Conservation (phyloP, 2,797 vertebrate genomes). For the Mormyrops attenuatus region DNA sequence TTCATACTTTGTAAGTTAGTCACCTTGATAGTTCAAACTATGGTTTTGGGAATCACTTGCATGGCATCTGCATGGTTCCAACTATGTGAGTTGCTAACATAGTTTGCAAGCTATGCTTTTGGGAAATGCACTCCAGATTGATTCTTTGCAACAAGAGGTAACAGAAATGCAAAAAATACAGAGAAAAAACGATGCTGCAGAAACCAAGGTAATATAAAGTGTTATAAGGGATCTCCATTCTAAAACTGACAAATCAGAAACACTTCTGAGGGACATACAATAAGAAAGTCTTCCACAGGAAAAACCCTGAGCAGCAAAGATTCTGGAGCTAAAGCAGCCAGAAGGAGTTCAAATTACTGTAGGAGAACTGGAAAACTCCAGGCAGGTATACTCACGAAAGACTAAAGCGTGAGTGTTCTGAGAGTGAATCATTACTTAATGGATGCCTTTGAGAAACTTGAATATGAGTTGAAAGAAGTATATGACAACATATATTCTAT, state of each 20-base stretch:
- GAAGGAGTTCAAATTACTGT: background rate
- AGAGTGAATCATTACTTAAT: background rate
- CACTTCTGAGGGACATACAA: background rate
- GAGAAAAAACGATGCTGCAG: background rate
- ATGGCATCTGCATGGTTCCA: no score
- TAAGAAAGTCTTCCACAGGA: background rate
- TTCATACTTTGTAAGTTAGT: background rate
- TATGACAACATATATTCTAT: background rate
- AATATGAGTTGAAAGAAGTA: background rate
- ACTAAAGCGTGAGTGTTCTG: background rate
- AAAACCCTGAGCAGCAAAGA: no score
- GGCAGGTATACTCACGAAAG: background rate
- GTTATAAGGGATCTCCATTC: background rate
- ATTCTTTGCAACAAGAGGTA: background rate
- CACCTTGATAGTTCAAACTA: no score
- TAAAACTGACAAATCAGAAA: background rate
- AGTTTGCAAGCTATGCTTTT: no score
- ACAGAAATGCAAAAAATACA: background rate
- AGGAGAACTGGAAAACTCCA: background rate
- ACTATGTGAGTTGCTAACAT: no score
- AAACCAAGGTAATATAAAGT: background rate
- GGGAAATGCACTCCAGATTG: no score
- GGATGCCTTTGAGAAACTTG: background rate
- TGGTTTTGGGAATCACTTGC: no score
- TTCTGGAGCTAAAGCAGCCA: no score